phyloP scores from a whole-genome alignment of 2,888 invertebrate genomes.

The Dasypogon diadema region DNA sequence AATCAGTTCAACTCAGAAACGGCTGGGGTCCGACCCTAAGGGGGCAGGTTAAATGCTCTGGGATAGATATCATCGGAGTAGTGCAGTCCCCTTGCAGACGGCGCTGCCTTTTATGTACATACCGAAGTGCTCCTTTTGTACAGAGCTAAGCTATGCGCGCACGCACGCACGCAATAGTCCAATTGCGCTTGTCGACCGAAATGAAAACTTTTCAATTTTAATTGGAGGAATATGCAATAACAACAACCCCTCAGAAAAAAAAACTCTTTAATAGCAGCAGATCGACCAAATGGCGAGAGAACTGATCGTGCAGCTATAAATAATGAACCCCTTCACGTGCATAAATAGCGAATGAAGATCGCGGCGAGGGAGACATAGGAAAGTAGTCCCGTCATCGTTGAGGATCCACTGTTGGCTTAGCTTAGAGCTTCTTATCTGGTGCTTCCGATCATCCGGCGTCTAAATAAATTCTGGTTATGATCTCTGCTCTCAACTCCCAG shows the following conservation, averaged over 20 bases:
- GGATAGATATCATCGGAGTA: slow-evolving; percentile 1
- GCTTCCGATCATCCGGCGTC: slow-evolving; percentile 31
- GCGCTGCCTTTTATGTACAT: no score
- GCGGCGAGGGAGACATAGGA: background rate
- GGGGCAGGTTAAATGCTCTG: slow-evolving; percentile 25
- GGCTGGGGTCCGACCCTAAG: background rate
- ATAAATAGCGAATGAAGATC: slow-evolving; percentile 7
- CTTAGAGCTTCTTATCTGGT: background rate
- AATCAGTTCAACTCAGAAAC: slow-evolving; percentile 4
- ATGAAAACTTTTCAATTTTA: slow-evolving; percentile 43
- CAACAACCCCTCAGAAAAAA: background rate
- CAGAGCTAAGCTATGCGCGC: background rate
- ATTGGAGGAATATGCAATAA: slow-evolving; percentile 13
- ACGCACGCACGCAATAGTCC: slow-evolving; percentile 33
- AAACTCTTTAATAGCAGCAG: background rate
- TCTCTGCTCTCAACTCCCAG: slow-evolving; percentile 12
- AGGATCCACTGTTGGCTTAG: background rate
- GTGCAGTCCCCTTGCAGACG: background rate
- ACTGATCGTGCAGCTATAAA: slow-evolving; percentile 24
- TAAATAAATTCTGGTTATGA: slow-evolving; percentile 9
- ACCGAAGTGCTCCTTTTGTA: background rate
- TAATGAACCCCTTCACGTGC: slow-evolving; percentile 16
- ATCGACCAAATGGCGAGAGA: background rate
- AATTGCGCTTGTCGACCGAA: slow-evolving; percentile 21
- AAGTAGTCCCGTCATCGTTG: slow-evolving; percentile 27